phyloP scores from a whole-genome alignment of 2,113 vertebrate species.

The Lathamus discolor region DNA sequence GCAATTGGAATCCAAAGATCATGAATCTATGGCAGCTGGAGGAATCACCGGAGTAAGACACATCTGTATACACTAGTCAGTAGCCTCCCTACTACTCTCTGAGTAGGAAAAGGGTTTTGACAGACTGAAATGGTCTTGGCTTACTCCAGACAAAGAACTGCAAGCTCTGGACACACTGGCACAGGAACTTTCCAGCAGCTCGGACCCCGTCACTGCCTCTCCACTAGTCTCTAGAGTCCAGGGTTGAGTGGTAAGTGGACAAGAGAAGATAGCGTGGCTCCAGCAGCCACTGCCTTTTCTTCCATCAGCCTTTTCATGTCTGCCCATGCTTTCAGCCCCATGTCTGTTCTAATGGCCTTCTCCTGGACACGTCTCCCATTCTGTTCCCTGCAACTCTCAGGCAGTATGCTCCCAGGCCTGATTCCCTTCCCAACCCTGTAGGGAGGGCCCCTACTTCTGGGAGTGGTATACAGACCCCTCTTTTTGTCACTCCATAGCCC shows the following conservation, averaged over 20 bases:
- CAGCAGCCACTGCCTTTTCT: background rate
- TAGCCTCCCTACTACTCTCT: background rate
- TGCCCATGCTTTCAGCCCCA: background rate
- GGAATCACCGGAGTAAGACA: background rate
- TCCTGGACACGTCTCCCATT: fast-evolving
- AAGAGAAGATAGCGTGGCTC: background rate
- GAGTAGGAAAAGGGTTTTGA: background rate
- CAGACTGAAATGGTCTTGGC: background rate
- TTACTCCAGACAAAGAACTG: background rate
- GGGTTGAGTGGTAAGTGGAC: background rate
- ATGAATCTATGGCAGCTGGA: background rate
- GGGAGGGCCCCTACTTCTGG: fast-evolving
- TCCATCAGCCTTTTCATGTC: background rate
- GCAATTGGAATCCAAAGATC: background rate
- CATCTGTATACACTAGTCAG: background rate
- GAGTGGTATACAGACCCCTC: background rate
- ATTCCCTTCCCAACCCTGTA: background rate
- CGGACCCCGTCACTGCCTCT: background rate
- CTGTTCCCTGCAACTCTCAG: background rate
- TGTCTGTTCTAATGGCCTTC: background rate
- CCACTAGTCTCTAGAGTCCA: background rate
- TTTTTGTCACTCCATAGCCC: background rate
- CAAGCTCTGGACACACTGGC: background rate
- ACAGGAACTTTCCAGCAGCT: background rate
- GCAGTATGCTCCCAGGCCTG: background rate